phyloP scores from a whole-genome alignment of 2,888 invertebrate genomes.

The Odontomyia ornata region DNA sequence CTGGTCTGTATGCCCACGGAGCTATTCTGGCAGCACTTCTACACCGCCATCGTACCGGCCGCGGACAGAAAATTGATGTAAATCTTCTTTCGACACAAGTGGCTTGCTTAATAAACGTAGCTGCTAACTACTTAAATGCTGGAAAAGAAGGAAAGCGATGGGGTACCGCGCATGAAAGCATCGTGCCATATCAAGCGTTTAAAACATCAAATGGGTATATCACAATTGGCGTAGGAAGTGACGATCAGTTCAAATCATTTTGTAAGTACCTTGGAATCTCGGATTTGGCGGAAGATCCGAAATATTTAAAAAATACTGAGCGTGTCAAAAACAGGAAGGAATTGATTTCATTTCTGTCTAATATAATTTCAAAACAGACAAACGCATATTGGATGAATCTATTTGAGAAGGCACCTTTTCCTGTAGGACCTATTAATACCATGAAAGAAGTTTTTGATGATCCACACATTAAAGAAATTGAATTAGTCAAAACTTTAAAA shows the following conservation, averaged over 20 bases:
- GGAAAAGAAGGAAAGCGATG: constrained; percentile 79
- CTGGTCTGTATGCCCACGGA: constrained; percentile 93
- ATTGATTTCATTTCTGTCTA: constrained; percentile 71
- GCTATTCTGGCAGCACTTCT: constrained; percentile 92
- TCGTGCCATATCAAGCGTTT: constrained; percentile 95
- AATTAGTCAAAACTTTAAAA: constrained; percentile 75
- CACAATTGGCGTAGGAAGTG: constrained; percentile 88
- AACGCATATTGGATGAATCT: constrained; percentile 78
- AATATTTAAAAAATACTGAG: constrained; percentile 75
- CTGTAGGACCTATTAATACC: constrained; percentile 90
- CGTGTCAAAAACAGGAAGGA: constrained; percentile 80
- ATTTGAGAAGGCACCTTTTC: constrained; percentile 80
- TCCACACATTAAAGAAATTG: constrained; percentile 80
- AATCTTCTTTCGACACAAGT: constrained; percentile 94
- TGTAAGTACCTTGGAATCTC: constrained; percentile 71
- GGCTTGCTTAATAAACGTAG: constrained; percentile 87
- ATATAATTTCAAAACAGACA: constrained; percentile 70
- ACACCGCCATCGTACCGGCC: constrained; percentile 77
- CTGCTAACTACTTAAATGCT: constrained; percentile 88
- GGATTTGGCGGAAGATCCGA: constrained; percentile 70
- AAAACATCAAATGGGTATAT: constrained; percentile 83
- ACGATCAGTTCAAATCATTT: constrained; percentile 79
- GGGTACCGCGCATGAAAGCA: constrained; percentile 94
- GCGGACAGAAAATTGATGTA: constrained; percentile 93
- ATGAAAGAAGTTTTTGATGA: constrained; percentile 88